Conservation (phyloP, 1,140 invertebrate genomes). For the Colletes gigas region DNA sequence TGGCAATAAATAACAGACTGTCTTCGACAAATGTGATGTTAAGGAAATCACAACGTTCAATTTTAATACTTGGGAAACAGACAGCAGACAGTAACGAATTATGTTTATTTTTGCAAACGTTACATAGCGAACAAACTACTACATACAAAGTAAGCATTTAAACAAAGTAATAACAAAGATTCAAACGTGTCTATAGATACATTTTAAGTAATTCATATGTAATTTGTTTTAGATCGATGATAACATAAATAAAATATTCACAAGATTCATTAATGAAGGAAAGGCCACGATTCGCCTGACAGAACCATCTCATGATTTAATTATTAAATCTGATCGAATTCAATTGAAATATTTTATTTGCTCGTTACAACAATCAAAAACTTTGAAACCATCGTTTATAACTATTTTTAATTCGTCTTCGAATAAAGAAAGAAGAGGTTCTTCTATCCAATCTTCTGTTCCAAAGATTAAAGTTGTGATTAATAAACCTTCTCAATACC, state of each 20-base stretch:
- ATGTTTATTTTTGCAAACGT: constrained; percentile 85
- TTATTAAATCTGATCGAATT: constrained; percentile 85
- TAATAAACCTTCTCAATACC: constrained; percentile 84
- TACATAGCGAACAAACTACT: constrained; percentile 84
- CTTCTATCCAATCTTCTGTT: constrained; percentile 46
- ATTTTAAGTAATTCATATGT: constrained; percentile 18
- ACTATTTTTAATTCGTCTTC: constrained; percentile 79
- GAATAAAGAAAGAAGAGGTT: constrained; percentile 66
- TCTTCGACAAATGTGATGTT: constrained; percentile 74
- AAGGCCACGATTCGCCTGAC: constrained; percentile 88
- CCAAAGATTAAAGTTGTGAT: constrained; percentile 83
- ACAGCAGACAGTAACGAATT: constrained; percentile 82
- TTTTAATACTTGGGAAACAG: constrained; percentile 85
- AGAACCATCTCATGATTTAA: constrained; percentile 86
- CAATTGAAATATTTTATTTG: constrained; percentile 87
- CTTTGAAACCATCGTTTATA: constrained; percentile 78
- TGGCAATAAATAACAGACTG: constrained; percentile 84
- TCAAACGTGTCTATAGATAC: not conserved
- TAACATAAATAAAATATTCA: constrained; percentile 85
- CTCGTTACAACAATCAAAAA: constrained; percentile 84
- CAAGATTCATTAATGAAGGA: constrained; percentile 86
- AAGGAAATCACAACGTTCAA: constrained; percentile 79
- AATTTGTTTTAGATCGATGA: constrained; percentile 79
- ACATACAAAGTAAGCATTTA: constrained; percentile 82
- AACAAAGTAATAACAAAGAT: not conserved